These are phyloP conservation scores for Ciconia boyciana DNA, from an alignment of 2,113 vertebrate species.

Conservation along the genomic window DNA sequence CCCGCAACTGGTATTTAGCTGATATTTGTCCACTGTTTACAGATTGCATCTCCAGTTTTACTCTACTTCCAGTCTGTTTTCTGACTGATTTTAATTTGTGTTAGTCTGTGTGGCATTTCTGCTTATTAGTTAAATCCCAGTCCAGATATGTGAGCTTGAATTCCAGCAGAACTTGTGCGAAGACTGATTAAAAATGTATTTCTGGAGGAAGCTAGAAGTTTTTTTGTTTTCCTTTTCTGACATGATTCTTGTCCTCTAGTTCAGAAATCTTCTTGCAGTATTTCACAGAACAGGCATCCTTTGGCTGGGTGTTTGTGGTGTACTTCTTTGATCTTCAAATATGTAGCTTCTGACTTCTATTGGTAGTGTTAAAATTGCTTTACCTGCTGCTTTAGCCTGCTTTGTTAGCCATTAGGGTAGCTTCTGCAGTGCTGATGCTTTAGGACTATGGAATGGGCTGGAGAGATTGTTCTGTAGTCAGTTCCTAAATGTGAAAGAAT, in stretches of 20 bases:
- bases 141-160: not conserved
- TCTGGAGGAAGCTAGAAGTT: not conserved
- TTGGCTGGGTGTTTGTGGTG: not conserved
- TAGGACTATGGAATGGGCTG: not conserved
- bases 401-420: not conserved
- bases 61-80: not conserved
- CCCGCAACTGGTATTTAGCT: not conserved
- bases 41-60: not conserved
- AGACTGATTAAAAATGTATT: not conserved
- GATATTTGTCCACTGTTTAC: not conserved
- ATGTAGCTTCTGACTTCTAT: not conserved
- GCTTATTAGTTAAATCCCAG: not conserved
- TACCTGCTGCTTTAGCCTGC: not conserved
- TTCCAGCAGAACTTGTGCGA: not conserved
- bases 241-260: not conserved
- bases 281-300: not conserved
- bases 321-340: not conserved
- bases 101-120: not conserved
- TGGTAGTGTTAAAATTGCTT: not conserved
- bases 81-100: not conserved
- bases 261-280: not conserved
- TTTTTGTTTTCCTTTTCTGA: not conserved
- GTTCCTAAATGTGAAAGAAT: not conserved
- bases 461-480: not conserved
- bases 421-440: not conserved